A percentile compares a stretch with the other conserved stretches of the same genome.
Evolutionary conservation across 30 jellyfish, hydroid and myxozoan genomes (phyloP).

Genomic region (Chrysaora quinquecirrha): DNA sequence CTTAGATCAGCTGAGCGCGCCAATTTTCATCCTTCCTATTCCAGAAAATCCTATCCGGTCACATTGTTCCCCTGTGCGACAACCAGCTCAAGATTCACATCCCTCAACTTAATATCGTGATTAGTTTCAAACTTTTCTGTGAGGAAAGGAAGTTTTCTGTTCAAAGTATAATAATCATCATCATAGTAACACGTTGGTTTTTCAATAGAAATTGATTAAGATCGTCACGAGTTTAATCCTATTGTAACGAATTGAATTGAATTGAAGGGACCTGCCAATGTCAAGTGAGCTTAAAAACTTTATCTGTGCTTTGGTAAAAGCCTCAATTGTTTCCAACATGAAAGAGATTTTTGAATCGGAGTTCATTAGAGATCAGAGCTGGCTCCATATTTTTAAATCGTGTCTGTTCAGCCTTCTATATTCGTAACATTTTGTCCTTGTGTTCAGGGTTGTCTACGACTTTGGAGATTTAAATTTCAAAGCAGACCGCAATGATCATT

Average conservation of each 20-base stretch:
- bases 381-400: conserved; percentile 13
- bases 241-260: conserved; percentile 22
- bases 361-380: conserved; percentile 9
- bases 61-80: conserved; percentile 12
- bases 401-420: conserved; percentile 11
- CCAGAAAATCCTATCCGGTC: conserved; percentile 13
- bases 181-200: conserved; percentile 34
- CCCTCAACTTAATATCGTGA: background rate
- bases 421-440: conserved; percentile 2
- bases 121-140: background rate
- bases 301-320: conserved; percentile 17
- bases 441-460: background rate
- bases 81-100: background rate
- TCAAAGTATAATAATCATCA: background rate
- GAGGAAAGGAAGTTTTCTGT: background rate
- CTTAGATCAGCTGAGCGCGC: too few relatives aligned
- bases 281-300: conserved; percentile 12
- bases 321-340: conserved; percentile 16
- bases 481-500: background rate
- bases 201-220: conserved; percentile 22
- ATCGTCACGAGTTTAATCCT: conserved; percentile 26
- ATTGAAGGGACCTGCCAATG: conserved; percentile 42
- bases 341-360: conserved; percentile 9
- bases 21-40: conserved; percentile 3
- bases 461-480: background rate